Conservation (phyloP, 2,113 vertebrate genomes). For the Hypocryptadius cinnamomeus region DNA sequence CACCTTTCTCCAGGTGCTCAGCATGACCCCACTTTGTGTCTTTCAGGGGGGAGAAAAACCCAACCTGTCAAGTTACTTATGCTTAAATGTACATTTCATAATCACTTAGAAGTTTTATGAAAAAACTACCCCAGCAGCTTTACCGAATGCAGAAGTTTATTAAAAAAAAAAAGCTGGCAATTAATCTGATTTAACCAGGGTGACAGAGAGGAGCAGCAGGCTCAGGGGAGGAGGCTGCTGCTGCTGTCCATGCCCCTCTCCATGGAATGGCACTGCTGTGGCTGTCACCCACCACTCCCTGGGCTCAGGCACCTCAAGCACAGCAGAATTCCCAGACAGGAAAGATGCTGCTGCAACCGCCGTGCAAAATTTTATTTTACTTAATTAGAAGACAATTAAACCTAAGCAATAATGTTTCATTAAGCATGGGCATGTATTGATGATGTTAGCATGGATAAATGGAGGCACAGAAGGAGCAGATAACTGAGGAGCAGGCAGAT, state of each 20-base stretch:
- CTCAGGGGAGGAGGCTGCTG: background rate
- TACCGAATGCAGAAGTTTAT: too few species aligned
- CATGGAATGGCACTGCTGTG: accelerated
- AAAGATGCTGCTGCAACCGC: background rate
- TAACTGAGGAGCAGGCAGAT: background rate
- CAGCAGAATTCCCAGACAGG: background rate
- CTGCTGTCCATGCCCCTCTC: background rate
- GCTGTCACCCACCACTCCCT: background rate
- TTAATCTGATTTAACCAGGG: background rate
- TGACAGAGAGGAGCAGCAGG: background rate
- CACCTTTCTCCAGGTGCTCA: background rate
- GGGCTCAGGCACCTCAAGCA: background rate
- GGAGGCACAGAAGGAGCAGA: background rate
- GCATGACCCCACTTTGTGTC: accelerated
- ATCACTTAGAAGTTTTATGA: background rate
- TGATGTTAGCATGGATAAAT: background rate
- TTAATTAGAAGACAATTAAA: constrained; percentile 27
- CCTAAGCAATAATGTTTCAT: background rate
- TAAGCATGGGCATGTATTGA: background rate
- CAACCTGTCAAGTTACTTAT: background rate
- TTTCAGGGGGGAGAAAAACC: accelerated
- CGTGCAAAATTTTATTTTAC: background rate
- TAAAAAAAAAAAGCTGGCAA: background rate
- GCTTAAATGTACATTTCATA: background rate
- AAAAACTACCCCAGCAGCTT: background rate